Conservation (phyloP, 2,113 vertebrate species). For the Toxotes jaculatrix region DNA sequence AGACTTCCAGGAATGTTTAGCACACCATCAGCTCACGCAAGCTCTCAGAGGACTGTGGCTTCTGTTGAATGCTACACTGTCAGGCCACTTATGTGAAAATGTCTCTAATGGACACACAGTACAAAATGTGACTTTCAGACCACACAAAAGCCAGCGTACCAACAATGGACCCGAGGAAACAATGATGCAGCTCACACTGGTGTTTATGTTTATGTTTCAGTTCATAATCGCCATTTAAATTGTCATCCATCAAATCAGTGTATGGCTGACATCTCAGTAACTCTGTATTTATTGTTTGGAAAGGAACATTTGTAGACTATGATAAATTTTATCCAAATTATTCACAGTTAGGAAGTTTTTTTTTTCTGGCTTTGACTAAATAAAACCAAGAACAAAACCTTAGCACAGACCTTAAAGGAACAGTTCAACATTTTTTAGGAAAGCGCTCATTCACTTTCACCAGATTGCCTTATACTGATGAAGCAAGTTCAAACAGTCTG, state of each 20-base stretch:
- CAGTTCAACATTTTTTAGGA: background rate
- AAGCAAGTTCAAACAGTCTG: background rate
- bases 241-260: too few species aligned
- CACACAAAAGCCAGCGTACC: background rate
- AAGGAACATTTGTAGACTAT: too few species aligned
- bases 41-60: conserved; percentile 8
- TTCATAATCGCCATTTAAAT: too few species aligned
- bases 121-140: background rate
- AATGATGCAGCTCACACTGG: background rate
- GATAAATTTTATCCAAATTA: too few species aligned
- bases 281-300: too few species aligned
- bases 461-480: background rate
- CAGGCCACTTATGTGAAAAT: background rate
- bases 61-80: background rate
- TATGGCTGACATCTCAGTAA: too few species aligned
- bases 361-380: too few species aligned
- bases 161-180: too few species aligned
- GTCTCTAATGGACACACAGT: background rate
- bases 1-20: background rate
- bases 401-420: background rate
- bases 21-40: background rate
- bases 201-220: background rate
- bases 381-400: too few species aligned
- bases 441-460: background rate
- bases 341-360: too few species aligned